Conservation (phyloP, 2,113 vertebrate genomes). For the Percopsis transmontana region DNA sequence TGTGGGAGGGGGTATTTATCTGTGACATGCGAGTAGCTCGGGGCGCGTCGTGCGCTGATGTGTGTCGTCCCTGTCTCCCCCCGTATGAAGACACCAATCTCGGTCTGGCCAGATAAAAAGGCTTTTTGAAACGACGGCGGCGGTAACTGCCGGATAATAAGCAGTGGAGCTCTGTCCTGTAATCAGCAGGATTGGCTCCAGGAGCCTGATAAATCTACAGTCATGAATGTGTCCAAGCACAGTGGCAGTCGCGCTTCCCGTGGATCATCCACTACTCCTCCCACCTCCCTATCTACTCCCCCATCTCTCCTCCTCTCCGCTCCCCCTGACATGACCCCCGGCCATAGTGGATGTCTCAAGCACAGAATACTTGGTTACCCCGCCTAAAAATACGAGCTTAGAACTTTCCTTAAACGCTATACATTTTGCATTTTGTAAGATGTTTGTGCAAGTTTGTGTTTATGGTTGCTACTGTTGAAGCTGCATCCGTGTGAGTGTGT, state of each 20-base stretch:
- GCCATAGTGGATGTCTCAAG: constrained; percentile 52
- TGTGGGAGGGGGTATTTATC: neutral
- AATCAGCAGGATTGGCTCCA: constrained; percentile 36
- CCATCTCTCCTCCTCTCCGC: constrained; percentile 25
- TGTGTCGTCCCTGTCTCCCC: constrained; percentile 6
- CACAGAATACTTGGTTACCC: constrained; percentile 38
- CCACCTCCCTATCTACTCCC: neutral
- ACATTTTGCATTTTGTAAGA: constrained; percentile 13
- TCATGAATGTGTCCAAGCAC: constrained; percentile 44
- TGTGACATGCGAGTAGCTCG: constrained; percentile 33
- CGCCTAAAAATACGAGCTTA: constrained; percentile 53
- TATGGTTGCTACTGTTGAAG: no score
- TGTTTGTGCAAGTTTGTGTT: constrained; percentile 5
- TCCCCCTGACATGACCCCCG: constrained; percentile 17
- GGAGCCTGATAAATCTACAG: constrained; percentile 40
- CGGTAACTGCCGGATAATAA: constrained; percentile 7
- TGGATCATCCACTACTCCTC: constrained; percentile 47
- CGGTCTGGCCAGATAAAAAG: constrained; percentile 8
- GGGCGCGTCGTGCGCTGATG: constrained; percentile 33
- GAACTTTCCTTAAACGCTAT: constrained; percentile 16
- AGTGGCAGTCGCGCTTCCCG: constrained; percentile 44
- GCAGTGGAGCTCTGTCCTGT: constrained; percentile 34
- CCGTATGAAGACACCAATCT: neutral
- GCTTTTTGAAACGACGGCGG: constrained; percentile 17
- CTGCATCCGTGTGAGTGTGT: neutral